Base-by-base conservation (phyloP, 2,797 vertebrate genomes). In the Protonibea diacanthus region DNA sequence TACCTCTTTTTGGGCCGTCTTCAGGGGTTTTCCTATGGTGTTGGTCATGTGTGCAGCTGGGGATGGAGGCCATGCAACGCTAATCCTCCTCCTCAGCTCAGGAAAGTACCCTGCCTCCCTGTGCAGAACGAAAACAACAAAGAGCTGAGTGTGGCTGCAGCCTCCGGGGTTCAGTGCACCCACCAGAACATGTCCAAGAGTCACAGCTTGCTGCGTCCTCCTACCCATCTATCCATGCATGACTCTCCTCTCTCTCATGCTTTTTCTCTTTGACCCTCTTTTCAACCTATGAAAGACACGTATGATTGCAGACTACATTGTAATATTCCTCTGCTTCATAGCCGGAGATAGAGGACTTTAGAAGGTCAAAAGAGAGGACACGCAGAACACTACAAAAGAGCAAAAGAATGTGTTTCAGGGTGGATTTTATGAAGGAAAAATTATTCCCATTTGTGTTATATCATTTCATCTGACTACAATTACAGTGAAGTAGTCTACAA, bases 141-240 rank as follows among this genome's bases (percentile, higher is more conserved):
- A 96, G 94, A 92, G 93, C 89, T 74, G 94, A 95, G 95, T 94
- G 94, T 95, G 94, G 92, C 93, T 93, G 89, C 91, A 93, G 95
- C 93, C 95, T 90, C 88, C 87, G 80, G 94, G 94, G 92, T 91
- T 93, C 93, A 94, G 90, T 80, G 91, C 93, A 92, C 94, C 92
- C 93, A 94, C 91, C 91, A 93, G 83, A 92, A 94, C 92, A 91
- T 92, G 93, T 95, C 93, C 93, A 91, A 92, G 93, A 94, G 93
- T 94, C 94, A 94, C 93, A 91, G 93, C 90, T 94, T 93, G 89
- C 93, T 91, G 92, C 91, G 91, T 79, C 86, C 84, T 92, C 89
- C 90, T 90, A 90, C 92, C 92, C 83, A 88, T 89, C 91, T 86
- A 88, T 57, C 87, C 89, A 87, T 86, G 91, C 89, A 85, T 90